Percentiles rank a stretch among this genome's conserved stretches.
phyloP scores from a whole-genome alignment of 2,113 vertebrate genomes.

The Halichoeres trimaculatus region DNA sequence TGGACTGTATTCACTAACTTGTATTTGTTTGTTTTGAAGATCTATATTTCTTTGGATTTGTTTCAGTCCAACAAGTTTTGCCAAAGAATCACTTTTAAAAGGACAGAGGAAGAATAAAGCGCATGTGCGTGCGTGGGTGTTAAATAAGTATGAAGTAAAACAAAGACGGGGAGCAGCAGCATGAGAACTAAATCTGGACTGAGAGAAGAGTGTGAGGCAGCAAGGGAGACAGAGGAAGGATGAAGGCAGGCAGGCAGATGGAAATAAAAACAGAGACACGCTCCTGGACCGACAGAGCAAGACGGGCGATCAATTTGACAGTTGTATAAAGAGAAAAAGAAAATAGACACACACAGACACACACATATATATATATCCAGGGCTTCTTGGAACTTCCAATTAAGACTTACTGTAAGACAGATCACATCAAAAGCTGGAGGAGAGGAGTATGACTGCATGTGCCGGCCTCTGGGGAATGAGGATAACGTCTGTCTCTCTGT shows the following conservation, averaged over 20 bases:
- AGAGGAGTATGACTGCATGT: slow-evolving; percentile 40
- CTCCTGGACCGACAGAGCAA: slow-evolving; percentile 37
- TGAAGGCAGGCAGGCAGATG: slow-evolving; percentile 36
- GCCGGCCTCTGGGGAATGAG: slow-evolving; percentile 16
- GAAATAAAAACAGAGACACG: slow-evolving; percentile 67
- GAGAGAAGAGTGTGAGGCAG: slow-evolving; percentile 46
- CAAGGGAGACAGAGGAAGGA: slow-evolving; percentile 23
- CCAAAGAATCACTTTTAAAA: slow-evolving; percentile 15
- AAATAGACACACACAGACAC: slow-evolving; percentile 19
- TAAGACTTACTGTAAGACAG: slow-evolving; percentile 67
- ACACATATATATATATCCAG: slow-evolving; percentile 51
- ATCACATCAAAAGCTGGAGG: slow-evolving; percentile 74
- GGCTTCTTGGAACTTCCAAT: slow-evolving; percentile 71
- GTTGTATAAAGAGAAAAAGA: slow-evolving; percentile 52
- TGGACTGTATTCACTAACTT: slow-evolving; percentile 29
- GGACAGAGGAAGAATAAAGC: not conserved
- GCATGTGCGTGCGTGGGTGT: slow-evolving; percentile 7
- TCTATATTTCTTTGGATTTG: slow-evolving; percentile 3
- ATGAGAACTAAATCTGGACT: slow-evolving; percentile 46
- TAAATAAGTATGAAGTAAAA: slow-evolving; percentile 48
- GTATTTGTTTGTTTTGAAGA: slow-evolving; percentile 47
- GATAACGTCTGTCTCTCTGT: slow-evolving; percentile 41
- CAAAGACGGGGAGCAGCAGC: slow-evolving; percentile 48
- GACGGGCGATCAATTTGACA: slow-evolving; percentile 52
- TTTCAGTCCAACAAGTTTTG: slow-evolving; percentile 6